Conservation (phyloP, 2,113 vertebrate species). For the Clarias magur region DNA sequence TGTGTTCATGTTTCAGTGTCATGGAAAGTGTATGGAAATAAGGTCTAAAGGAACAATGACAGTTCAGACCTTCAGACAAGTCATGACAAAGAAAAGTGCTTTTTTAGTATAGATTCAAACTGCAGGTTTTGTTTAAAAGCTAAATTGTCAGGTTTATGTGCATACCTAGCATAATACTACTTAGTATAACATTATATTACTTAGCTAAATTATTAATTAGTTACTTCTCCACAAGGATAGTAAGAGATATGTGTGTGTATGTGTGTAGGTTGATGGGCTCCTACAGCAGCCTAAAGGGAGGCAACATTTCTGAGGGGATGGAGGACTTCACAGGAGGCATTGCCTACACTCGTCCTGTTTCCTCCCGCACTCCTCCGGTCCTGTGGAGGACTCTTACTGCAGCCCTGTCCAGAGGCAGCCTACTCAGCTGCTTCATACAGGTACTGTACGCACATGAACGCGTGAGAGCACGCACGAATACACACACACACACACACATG, state of each 20-base stretch:
- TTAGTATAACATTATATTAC: not conserved
- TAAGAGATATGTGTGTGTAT: conserved; percentile 2
- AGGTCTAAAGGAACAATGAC: not conserved
- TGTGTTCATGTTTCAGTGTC: not conserved
- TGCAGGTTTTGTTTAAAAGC: not conserved
- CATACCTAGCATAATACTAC: not conserved
- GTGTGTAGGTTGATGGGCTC: conserved; percentile 71
- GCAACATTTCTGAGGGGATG: conserved; percentile 80
- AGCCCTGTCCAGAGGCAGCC: conserved; percentile 66
- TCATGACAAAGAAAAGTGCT: not conserved
- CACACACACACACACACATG: not conserved
- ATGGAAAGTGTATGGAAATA: not conserved
- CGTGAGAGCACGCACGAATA: conserved; percentile 48
- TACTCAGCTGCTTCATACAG: conserved; percentile 78
- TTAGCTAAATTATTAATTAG: not conserved
- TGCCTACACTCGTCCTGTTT: conserved; percentile 63
- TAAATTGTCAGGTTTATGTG: not conserved
- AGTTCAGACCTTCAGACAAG: not conserved
- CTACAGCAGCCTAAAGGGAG: conserved; percentile 76
- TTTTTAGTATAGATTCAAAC: not conserved
- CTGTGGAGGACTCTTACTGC: conserved; percentile 71
- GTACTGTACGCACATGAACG: conserved; percentile 60
- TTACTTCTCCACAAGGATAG: not conserved
- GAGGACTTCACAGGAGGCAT: conserved; percentile 83
- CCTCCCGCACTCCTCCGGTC: conserved; percentile 64